A percentile compares a stretch with the other conserved stretches of the same genome.
phyloP scores from a whole-genome alignment of 1,140 invertebrate species.

The Aphidius ervi region DNA sequence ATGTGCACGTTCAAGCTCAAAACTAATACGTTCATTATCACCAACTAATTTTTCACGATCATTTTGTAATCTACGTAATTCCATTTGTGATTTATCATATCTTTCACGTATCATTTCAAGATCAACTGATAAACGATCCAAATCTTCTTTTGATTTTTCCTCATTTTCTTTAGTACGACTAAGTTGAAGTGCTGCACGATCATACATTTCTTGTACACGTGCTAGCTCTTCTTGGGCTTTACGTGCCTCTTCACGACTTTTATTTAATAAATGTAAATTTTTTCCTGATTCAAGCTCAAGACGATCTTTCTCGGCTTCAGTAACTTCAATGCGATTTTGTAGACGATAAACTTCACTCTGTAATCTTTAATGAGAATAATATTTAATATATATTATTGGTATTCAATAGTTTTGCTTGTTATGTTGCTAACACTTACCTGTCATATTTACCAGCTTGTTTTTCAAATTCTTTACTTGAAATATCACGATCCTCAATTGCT shows the following conservation, averaged over 20 bases:
- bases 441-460: slow-evolving; percentile 91
- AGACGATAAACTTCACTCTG: slow-evolving; percentile 85
- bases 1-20: slow-evolving; percentile 79
- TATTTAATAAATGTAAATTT: slow-evolving; percentile 69
- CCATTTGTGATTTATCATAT: slow-evolving; percentile 83
- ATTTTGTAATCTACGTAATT: slow-evolving; percentile 72
- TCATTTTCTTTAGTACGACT: slow-evolving; percentile 82
- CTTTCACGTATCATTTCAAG: slow-evolving; percentile 83
- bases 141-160: slow-evolving; percentile 85
- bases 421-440: slow-evolving; percentile 56
- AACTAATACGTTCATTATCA: slow-evolving; percentile 78
- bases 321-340: slow-evolving; percentile 80
- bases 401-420: not conserved
- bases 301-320: slow-evolving; percentile 81
- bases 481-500: slow-evolving; percentile 82
- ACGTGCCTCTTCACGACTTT: slow-evolving; percentile 79
- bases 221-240: slow-evolving; percentile 81
- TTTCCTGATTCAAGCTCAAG: slow-evolving; percentile 83
- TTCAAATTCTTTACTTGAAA: slow-evolving; percentile 83
- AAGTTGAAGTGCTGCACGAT: slow-evolving; percentile 76
- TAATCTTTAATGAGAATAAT: slow-evolving; percentile 56
- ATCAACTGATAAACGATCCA: slow-evolving; percentile 74
- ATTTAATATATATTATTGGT: not conserved
- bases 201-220: slow-evolving; percentile 81
- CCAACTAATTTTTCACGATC: slow-evolving; percentile 82